Evolutionary conservation across 2,113 vertebrate species (phyloP).

Genomic region (Acrocephalus kingi): DNA sequence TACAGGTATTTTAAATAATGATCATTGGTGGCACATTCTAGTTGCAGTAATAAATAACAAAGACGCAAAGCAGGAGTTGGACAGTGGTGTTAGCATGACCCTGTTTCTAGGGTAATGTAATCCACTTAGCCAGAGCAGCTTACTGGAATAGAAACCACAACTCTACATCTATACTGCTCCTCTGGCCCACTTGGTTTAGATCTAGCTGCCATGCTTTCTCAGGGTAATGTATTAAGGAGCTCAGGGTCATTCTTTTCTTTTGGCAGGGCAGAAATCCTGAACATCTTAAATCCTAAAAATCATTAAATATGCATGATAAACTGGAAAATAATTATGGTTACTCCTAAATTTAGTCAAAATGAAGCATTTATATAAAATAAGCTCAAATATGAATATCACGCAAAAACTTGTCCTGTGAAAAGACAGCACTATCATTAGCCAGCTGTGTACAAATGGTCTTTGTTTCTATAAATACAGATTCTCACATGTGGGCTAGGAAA

Average conservation of each 20-base stretch:
- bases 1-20: not conserved
- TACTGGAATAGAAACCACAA: not conserved
- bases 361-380: not conserved
- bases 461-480: conserved; percentile 24
- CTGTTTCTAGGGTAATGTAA: not conserved
- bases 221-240: not conserved
- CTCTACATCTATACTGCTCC: not conserved
- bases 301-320: not conserved
- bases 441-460: conserved; percentile 18
- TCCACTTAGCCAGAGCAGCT: not conserved
- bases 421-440: conserved; percentile 33
- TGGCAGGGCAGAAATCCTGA: not conserved
- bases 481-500: not conserved
- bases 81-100: not conserved
- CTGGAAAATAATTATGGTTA: not conserved
- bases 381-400: not conserved
- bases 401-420: not conserved
- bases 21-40: not conserved
- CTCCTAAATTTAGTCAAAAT: conserved; percentile 23
- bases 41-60: not conserved
- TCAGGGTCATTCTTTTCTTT: not conserved
- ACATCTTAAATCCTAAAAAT: not conserved
- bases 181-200: not conserved
- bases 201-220: not conserved
- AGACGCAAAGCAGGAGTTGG: not conserved